phyloP scores from a whole-genome alignment of 2,888 invertebrate species.

The Lochmaea capreae region DNA sequence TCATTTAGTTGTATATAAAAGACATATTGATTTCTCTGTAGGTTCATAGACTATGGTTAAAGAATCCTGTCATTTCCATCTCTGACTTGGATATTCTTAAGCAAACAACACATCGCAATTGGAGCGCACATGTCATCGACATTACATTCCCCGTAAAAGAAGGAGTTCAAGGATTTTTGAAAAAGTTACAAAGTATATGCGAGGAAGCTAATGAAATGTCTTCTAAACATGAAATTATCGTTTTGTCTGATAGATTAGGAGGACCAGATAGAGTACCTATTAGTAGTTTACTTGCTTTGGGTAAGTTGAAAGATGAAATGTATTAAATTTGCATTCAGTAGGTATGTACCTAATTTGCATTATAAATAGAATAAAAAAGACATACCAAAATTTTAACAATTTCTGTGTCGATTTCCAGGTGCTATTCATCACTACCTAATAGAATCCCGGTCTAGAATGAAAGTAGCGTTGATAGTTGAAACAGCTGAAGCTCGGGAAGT shows the following conservation, averaged over 20 bases:
- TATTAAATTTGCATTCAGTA: too few species aligned
- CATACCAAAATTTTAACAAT: not conserved
- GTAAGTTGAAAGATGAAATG: conserved; percentile 46
- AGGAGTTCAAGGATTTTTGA: conserved; percentile 74
- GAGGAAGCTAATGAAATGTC: conserved; percentile 82
- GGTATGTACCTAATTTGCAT: too few species aligned
- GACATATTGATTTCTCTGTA: conserved; percentile 21
- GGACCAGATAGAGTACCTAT: conserved; percentile 77
- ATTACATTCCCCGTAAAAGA: conserved; percentile 85
- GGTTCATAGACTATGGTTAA: conserved; percentile 86
- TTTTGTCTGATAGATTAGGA: conserved; percentile 84
- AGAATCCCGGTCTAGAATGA: conserved; percentile 94
- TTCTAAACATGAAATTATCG: conserved; percentile 78
- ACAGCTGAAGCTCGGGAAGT: conserved; percentile 97
- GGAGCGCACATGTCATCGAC: conserved; percentile 86
- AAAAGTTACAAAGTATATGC: conserved; percentile 84
- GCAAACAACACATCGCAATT: conserved; percentile 84
- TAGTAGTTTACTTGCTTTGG: conserved; percentile 86
- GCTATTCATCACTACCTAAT: conserved; percentile 97
- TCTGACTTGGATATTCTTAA: conserved; percentile 90
- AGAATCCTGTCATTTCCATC: conserved; percentile 94
- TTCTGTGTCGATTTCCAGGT: conserved; percentile 64
- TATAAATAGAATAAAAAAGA: too few species aligned
- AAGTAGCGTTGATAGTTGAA: conserved; percentile 93
- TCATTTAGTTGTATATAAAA: too few species aligned